phyloP scores from a whole-genome alignment of 2,113 vertebrate species.

The Empidonax traillii region DNA sequence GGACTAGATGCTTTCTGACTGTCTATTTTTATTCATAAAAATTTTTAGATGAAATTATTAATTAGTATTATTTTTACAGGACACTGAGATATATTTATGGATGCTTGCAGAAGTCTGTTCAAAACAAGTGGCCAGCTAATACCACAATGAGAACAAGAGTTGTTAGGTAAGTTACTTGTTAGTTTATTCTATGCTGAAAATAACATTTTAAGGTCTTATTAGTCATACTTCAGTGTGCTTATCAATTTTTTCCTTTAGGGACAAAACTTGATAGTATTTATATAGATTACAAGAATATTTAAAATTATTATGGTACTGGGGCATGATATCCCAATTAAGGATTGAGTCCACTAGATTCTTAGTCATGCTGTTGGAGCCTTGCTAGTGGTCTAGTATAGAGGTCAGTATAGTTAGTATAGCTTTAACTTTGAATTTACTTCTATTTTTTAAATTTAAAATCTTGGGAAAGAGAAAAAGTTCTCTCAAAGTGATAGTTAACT shows the following conservation, averaged over 20 bases:
- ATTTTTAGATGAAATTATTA: not conserved
- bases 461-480: not conserved
- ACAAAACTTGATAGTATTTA: not conserved
- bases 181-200: not conserved
- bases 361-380: not conserved
- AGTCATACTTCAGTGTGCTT: not conserved
- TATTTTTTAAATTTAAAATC: not conserved
- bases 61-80: conserved; percentile 75
- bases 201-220: not conserved
- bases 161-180: conserved; percentile 85
- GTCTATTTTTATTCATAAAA: not conserved
- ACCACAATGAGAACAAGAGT: conserved; percentile 96
- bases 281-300: not conserved
- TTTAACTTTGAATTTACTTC: conserved; percentile 3
- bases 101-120: conserved; percentile 96
- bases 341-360: not conserved
- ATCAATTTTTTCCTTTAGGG: not conserved
- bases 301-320: not conserved
- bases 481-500: not conserved
- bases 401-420: not conserved
- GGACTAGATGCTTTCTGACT: not conserved
- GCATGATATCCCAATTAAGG: not conserved
- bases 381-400: not conserved
- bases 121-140: conserved; percentile 93
- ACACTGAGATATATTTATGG: conserved; percentile 95